Percentiles rank a stretch among this genome's conserved stretches.
These are phyloP conservation scores for Rotaria socialis DNA, from an alignment of 2,888 invertebrate genomes.

Conservation along the genomic window DNA sequence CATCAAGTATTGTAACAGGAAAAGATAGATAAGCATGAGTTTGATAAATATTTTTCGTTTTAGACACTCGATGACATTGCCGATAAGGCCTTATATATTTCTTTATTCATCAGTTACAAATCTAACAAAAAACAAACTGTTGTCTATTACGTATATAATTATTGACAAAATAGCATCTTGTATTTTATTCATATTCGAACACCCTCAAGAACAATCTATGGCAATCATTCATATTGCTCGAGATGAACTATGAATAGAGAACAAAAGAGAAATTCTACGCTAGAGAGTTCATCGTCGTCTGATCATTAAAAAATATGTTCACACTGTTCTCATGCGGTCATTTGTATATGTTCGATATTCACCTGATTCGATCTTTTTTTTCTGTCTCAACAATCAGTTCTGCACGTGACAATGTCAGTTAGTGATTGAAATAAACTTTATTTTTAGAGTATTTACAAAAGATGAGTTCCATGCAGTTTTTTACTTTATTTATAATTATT, in stretches of 20 bases:
- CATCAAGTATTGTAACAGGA: neutral
- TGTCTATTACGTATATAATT: neutral
- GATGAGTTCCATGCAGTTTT: neutral
- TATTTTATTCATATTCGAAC: neutral
- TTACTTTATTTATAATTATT: neutral
- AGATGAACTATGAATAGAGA: conserved; percentile 1
- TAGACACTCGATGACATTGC: neutral
- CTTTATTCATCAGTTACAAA: neutral
- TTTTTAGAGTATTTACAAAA: neutral
- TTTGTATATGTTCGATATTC: neutral
- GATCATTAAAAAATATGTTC: neutral
- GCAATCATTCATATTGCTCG: neutral
- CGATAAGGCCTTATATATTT: neutral
- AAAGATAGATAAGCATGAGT: neutral
- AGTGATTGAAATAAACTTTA: too few species aligned
- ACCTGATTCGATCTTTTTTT: neutral
- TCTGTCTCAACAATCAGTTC: neutral
- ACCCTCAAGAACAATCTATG: neutral
- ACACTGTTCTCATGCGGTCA: neutral
- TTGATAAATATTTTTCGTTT: neutral
- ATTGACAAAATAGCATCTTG: neutral
- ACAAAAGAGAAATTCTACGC: neutral
- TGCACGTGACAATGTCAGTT: too few species aligned
- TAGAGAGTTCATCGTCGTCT: neutral
- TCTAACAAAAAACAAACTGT: neutral